phyloP scores from a whole-genome alignment of 1,140 invertebrate genomes.

The Himalopsyche phryganea region DNA sequence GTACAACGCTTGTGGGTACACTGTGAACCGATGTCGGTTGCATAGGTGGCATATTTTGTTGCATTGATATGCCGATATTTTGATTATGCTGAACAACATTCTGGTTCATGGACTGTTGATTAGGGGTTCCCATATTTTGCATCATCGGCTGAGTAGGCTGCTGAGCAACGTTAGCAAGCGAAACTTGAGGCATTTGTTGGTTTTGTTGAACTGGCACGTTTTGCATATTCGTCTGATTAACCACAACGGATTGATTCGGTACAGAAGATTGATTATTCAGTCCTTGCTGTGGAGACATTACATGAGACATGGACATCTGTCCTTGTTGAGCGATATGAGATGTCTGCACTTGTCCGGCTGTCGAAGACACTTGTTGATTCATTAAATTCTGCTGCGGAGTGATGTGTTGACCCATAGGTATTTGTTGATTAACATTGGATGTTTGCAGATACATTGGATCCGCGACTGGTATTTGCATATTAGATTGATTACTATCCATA shows the following conservation, averaged over 20 bases:
- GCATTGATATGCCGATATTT: slow-evolving; percentile 53
- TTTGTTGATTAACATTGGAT: slow-evolving; percentile 47
- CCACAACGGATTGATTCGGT: slow-evolving; percentile 16
- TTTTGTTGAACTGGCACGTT: slow-evolving; percentile 28
- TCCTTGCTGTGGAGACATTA: slow-evolving; percentile 46
- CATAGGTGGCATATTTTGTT: slow-evolving; percentile 47
- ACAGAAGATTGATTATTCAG: slow-evolving; percentile 37
- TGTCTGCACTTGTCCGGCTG: slow-evolving; percentile 12
- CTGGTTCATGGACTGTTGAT: slow-evolving; percentile 24
- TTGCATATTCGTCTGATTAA: slow-evolving; percentile 26
- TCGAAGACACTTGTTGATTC: slow-evolving; percentile 37
- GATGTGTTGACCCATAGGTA: slow-evolving; percentile 46
- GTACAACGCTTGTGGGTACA: slow-evolving; percentile 43
- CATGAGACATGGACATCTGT: slow-evolving; percentile 48
- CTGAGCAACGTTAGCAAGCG: slow-evolving; percentile 36
- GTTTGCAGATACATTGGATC: slow-evolving; percentile 52
- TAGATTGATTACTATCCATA: slow-evolving; percentile 51
- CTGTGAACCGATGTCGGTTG: slow-evolving; percentile 43
- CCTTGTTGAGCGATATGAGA: slow-evolving; percentile 37
- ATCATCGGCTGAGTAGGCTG: slow-evolving; percentile 26
- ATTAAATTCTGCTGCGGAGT: slow-evolving; percentile 43
- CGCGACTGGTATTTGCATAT: slow-evolving; percentile 52
- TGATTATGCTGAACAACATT: slow-evolving; percentile 35
- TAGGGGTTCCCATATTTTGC: slow-evolving; percentile 30
- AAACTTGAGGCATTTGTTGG: slow-evolving; percentile 38